Evolutionary conservation across 2,113 vertebrate genomes (phyloP), one percentile per base, ranked within the genome.

Genomic region (Syrrhaptes paradoxus): DNA sequence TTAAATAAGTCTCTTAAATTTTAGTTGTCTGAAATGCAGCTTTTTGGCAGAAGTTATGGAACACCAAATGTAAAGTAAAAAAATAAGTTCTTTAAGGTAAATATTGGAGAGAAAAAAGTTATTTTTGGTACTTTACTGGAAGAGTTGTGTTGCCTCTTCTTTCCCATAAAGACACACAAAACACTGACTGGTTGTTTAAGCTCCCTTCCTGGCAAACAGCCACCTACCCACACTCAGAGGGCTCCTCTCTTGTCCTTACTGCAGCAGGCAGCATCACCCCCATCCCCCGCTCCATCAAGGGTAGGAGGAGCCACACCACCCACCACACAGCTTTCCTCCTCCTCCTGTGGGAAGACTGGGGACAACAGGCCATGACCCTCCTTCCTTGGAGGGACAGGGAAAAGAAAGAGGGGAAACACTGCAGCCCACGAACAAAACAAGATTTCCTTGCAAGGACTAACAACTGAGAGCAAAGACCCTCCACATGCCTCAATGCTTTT

Each of bases 41-140:
- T 4, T 78, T 74, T 45, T 28, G 17, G 16, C 24, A 49, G 8
- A 76, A 72, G 22, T 49, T 32, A 55, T 1, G 1, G 13, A 71
- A 68, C 16, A 22, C 2, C 0, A 1, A 74, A 10, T 2, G 6
- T 45, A 16, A 71, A 63, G 28, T n/a, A 21, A 26, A 67, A 83
- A 72, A 79, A 48, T 34, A 22, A 0, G 4, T 58, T 32, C 18
- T 34, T 80, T 58, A 54, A 62, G 29, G 10, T 61, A 77, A 79
- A 80, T n/a, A 62, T 1, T 9, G 5, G 10, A 41, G 6, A 4
- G 12, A 1, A 4, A 1, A 3, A 20, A 54, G 4, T 36, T 31
- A 20, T 18, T 73, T 65, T 31, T 41, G 31, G 10, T 49, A 21
- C 4, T 6, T 65, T 34, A 48, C 8, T 14, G 26, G 17, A 67